Base-by-base conservation (phyloP, 2,113 vertebrate species). In the Sclerurus mexicanus region DNA sequence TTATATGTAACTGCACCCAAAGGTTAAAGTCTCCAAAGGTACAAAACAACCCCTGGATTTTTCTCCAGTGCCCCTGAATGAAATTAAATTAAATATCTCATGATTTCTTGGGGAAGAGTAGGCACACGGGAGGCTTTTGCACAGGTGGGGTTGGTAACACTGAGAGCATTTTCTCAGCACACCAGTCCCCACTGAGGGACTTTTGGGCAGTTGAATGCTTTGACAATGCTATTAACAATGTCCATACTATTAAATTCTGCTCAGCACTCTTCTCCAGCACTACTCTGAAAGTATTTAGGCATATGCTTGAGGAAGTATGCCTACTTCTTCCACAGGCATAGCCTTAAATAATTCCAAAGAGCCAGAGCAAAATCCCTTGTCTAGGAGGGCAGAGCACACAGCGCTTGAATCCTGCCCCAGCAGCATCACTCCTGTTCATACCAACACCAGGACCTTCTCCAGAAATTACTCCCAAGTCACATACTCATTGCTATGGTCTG, bases 401-500 rank as follows among this genome's bases (percentile, higher is more conserved):
- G 28, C 12, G 60, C 56, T 50, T 50, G 39, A 28, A 44, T 8
- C 12, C 31, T 85, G 47, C 17, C 71, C 62, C 79, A 80, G 35
- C 56, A 39, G n/a, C 24, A 35, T 46, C 27, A 1, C 33, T 80
- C 40, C 60, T 59, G 27, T 80, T 55, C 63, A 24, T 4, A 24
- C 22, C 42, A 59, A 28, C 35, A 17, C 39, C 12, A 64, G 72
- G 52, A n/a, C 14, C 27, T 59, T 33, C 39, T 78, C 31, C 89
- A 72, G 71, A 59, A 72, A 40, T 18, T 4, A n/a, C 0, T 1
- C 14, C 8, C 1, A 1, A 12, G 40, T 50, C 64, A 27, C 39
- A 35, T 31, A 58, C 64, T 47, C 69, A 16, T 9, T n/a, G 13
- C 12, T 44, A 4, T 18, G 6, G 25, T 12, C 68, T 52, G 40